A percentile compares a stretch with the other conserved stretches of the same genome.
Conservation (phyloP, 1,140 invertebrate genomes). For the Drosophila arawakana region DNA sequence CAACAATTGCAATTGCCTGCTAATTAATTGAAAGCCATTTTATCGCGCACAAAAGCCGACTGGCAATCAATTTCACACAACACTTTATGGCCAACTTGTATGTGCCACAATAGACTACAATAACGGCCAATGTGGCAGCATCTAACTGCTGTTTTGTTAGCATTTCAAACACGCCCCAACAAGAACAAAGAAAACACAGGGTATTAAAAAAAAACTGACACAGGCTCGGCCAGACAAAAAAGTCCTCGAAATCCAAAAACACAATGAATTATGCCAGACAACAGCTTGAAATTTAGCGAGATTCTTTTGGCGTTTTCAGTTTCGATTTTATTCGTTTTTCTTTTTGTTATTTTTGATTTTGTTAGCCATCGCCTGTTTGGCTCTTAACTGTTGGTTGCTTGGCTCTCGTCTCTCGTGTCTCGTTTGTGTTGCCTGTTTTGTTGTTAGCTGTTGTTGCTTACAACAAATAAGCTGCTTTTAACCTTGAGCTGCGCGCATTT, state of each 20-base stretch:
- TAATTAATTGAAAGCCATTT: conserved; percentile 79
- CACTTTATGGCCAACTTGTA: conserved; percentile 4
- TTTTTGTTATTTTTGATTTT: conserved; percentile 33
- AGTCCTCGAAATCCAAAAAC: conserved; percentile 54
- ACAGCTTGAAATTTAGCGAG: conserved; percentile 63
- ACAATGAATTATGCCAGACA: conserved; percentile 49
- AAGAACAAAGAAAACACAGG: neutral
- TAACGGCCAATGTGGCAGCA: conserved; percentile 61
- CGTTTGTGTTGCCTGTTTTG: neutral
- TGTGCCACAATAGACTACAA: conserved; percentile 61
- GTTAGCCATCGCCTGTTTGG: conserved; percentile 25
- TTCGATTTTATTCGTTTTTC: conserved; percentile 40
- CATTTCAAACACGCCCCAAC: conserved; percentile 68
- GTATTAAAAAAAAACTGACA: conserved; percentile 13
- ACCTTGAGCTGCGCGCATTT: conserved; percentile 81
- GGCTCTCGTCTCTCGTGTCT: too few relatives aligned
- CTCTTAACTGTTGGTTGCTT: conserved; percentile 29
- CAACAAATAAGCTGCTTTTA: conserved; percentile 81
- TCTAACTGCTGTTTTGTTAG: conserved; percentile 64
- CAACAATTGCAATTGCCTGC: conserved; percentile 47
- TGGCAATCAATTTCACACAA: conserved; percentile 68
- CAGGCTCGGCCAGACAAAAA: conserved; percentile 48
- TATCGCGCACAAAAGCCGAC: conserved; percentile 73
- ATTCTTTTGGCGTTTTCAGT: conserved; percentile 77
- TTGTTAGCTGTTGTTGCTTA: conserved; percentile 66